phyloP scores from a whole-genome alignment of 2,888 invertebrate species.

The Dicyrtomina minuta region DNA sequence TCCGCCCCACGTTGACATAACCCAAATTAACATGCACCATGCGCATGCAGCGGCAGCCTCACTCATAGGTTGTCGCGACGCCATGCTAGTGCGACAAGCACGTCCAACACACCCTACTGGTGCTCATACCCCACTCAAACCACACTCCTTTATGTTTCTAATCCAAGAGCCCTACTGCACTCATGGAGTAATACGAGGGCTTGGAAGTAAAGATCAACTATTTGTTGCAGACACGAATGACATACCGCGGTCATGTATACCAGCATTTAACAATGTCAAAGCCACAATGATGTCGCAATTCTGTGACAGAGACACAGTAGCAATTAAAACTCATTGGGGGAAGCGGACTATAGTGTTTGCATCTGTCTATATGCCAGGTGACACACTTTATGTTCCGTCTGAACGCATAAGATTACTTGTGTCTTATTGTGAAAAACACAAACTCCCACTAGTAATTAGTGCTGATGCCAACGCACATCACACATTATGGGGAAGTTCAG shows the following conservation, averaged over 20 bases:
- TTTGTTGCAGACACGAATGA: neutral
- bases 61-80: too few species aligned
- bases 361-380: neutral
- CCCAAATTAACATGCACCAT: conserved; percentile 13
- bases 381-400: neutral
- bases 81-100: neutral
- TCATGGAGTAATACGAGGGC: neutral
- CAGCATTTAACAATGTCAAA: neutral
- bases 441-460: conserved; percentile 28
- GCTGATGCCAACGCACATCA: conserved; percentile 42
- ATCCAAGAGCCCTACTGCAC: neutral
- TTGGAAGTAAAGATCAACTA: neutral
- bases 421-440: too few species aligned
- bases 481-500: conserved; percentile 33
- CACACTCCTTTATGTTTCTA: neutral
- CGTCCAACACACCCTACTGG: too few species aligned
- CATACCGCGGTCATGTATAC: neutral
- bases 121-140: neutral
- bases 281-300: neutral
- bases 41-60: neutral
- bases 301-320: neutral
- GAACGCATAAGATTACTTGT: too few species aligned
- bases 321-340: neutral
- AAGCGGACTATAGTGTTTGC: neutral
- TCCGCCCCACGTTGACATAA: neutral